Evolutionary conservation across 1,140 invertebrate genomes (phyloP), one percentile per base, ranked within the genome.

Genomic region (Limonius californicus): DNA sequence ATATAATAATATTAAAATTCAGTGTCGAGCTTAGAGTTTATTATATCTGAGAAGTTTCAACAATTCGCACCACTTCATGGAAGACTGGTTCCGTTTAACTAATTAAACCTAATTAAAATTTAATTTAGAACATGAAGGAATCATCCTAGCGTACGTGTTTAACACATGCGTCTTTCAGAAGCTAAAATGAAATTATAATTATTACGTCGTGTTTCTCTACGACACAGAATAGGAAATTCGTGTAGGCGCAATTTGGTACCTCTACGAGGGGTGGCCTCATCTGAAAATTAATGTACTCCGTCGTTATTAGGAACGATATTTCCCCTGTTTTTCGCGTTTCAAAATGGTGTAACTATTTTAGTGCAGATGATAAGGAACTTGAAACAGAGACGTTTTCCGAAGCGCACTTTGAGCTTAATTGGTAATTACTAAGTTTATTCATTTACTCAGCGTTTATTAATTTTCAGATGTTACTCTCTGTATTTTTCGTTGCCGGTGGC

Each of bases 81-180:
- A 61, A 65, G 59, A 61, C 59, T 62, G 59, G 59, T 47, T 61
- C 39, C 59, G 59, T 62, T 61, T 65, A 65, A 65, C 61, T 65
- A 65, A 65, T 65, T 65, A 65, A 65, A 65, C 63, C 61, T 65
- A 65, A 65, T 65, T 65, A 65, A 65, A 65, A 65, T 65, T 65
- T 61, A 65, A 65, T 65, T 65, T 60, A 50, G 45, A 65, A 65
- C 59, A 62, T 65, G 63, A 62, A 60, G 63, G 61, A 54, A 65
- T 65, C 63, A 65, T 60, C 63, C 53, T 57, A 58, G 45, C 63
- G 61, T 62, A 65, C 54, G 63, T 65, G 63, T 62, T 65, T 50
- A 50, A 50, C 45, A 50, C 45, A 50, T 50, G 45, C 45, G 45
- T 19, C 45, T 50, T 50, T 50, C 45, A 12, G 45, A 50, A 50